Base-by-base conservation (phyloP, 53 echinoderm and acorn worm species). In the Paracentrotus lividus region DNA sequence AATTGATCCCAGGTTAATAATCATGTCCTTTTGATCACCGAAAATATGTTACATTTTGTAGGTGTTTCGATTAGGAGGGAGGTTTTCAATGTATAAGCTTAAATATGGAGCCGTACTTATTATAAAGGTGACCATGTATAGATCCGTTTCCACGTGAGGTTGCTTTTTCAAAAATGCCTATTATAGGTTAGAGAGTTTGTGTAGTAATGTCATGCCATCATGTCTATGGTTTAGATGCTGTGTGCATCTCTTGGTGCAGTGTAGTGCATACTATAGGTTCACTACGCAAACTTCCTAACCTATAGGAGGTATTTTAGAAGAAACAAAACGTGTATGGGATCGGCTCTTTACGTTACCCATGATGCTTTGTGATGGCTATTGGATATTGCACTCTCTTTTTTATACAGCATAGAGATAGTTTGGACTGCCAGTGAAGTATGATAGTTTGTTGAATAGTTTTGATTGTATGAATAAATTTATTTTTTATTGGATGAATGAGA, bases 31-130 rank as follows among this genome's bases (percentile, higher is more conserved):
- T 81, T 26, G 42, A 81, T 47, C 16, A n/a, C n/a, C n/a, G n/a
- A n/a, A n/a, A n/a, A n/a, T n/a, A n/a, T n/a, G n/a, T n/a, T n/a
- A 14, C 47, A 47, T 81, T 8, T 49, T 45, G 44, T 81, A 26
- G 81, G 24, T 81, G 81, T 81, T 81, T 81, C 47, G 24, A 72
- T 26, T 45, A 81, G n/a, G 47, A 81, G 13, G 14, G n/a, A n/a
- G n/a, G n/a, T n/a, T n/a, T n/a, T 23, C 9, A 26, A 78, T 1
- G 47, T n/a, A n/a, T 32, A 45, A 86, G 56, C 20, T 86, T 33
- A 34, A 55, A 86, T 55, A 56, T 86, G 86, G 86, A 86, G 53
- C 18, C 56, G 86, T 86, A 86, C 86, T 86, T 86, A 56, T 55
- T 23, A 13, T n/a, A n/a, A 52, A 34, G 13, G 57, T 32, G 16